phyloP scores from a whole-genome alignment of 2,113 vertebrate genomes.

The Azemiops feae region DNA sequence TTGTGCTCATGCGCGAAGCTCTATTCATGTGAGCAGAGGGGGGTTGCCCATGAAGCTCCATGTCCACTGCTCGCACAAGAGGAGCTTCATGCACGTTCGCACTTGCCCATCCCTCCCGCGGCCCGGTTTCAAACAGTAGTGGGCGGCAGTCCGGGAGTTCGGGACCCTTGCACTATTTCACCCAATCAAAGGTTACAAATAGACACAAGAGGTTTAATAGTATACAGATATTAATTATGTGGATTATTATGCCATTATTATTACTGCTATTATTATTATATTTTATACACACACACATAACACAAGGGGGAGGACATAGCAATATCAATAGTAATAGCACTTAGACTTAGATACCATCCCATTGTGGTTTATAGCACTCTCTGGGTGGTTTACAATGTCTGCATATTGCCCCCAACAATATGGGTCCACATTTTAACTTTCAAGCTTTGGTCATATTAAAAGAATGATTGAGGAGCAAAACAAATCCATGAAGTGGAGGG shows the following conservation, averaged over 20 bases:
- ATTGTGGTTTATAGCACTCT: not conserved
- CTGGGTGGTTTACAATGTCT: not conserved
- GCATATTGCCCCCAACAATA: not conserved
- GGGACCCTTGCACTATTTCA: not conserved
- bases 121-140: too few species aligned
- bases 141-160: too few species aligned
- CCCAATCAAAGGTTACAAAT: not conserved
- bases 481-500: too few species aligned
- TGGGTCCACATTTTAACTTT: not conserved
- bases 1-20: too few species aligned
- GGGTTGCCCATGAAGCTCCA: too few species aligned
- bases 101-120: too few species aligned
- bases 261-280: not conserved
- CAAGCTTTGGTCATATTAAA: too few species aligned
- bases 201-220: not conserved
- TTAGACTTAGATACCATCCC: not conserved
- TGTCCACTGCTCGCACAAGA: too few species aligned
- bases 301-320: not conserved
- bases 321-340: not conserved
- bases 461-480: too few species aligned
- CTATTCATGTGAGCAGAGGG: too few species aligned
- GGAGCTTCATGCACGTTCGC: too few species aligned
- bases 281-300: not conserved
- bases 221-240: not conserved
- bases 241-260: not conserved